A percentile compares a stretch with the other conserved stretches of the same genome.
phyloP scores from a whole-genome alignment of 2,113 vertebrate species.

The Salvelinus alpinus region DNA sequence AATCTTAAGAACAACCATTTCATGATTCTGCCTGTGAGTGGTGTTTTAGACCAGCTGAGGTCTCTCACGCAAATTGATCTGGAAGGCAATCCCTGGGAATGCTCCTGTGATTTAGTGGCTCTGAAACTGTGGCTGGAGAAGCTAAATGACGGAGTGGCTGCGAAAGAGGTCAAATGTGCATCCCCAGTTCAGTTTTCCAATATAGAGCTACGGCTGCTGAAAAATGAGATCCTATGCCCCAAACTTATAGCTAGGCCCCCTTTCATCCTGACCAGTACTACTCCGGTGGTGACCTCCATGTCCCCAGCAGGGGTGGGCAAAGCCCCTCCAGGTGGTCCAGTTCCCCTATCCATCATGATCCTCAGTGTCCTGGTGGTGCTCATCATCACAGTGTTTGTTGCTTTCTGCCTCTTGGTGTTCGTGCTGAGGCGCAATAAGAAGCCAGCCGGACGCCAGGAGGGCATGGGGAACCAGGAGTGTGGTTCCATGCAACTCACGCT shows the following conservation, averaged over 20 bases:
- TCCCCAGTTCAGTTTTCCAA: conserved; percentile 95
- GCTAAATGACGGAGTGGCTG: conserved; percentile 86
- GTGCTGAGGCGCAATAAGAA: conserved; percentile 96
- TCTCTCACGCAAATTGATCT: conserved; percentile 94
- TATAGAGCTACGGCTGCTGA: conserved; percentile 90
- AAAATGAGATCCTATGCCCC: conserved; percentile 95
- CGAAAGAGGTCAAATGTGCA: conserved; percentile 91
- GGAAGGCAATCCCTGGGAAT: conserved; percentile 98
- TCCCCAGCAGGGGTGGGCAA: conserved; percentile 86
- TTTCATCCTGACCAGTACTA: conserved; percentile 81
- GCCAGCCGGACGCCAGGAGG: conserved; percentile 86
- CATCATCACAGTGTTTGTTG: conserved; percentile 96
- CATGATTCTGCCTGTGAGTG: conserved; percentile 97
- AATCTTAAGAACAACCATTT: conserved; percentile 98
- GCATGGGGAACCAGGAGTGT: conserved; percentile 88
- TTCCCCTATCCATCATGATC: conserved; percentile 96
- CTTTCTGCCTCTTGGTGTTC: conserved; percentile 96
- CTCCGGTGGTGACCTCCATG: conserved; percentile 78
- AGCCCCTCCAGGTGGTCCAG: conserved; percentile 90
- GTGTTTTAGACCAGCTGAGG: conserved; percentile 92
- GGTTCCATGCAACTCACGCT: conserved; percentile 91
- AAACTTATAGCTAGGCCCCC: conserved; percentile 89
- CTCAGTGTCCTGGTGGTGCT: conserved; percentile 96
- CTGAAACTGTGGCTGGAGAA: conserved; percentile 97
- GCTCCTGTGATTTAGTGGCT: conserved; percentile 94